Percentiles rank a stretch among this genome's conserved stretches.
These are phyloP conservation scores for Masticophis lateralis DNA, from an alignment of 2,797 vertebrate genomes.

Conservation along the genomic window DNA sequence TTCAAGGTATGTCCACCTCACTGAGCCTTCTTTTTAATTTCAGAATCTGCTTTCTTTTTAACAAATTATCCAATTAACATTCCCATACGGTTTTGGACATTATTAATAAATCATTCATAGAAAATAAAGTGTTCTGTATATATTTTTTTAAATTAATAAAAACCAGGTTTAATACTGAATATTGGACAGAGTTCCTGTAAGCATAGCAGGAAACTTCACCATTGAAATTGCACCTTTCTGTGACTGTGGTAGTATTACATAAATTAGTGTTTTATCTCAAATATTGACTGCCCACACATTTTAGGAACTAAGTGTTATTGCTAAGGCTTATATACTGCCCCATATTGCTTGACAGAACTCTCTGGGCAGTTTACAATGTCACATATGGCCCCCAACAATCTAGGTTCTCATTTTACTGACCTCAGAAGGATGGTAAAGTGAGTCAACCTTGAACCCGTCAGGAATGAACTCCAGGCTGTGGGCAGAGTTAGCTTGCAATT, in stretches of 20 bases:
- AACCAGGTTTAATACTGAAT: not conserved
- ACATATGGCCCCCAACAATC: too few relatives aligned
- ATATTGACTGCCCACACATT: not conserved
- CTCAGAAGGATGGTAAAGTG: too few relatives aligned
- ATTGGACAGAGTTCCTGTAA: not conserved
- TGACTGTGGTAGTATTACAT: not conserved
- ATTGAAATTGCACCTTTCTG: not conserved
- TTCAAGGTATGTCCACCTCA: not conserved
- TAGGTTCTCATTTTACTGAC: too few relatives aligned
- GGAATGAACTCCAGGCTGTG: too few relatives aligned
- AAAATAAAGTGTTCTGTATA: not conserved
- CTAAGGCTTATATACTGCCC: too few relatives aligned
- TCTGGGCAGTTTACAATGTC: too few relatives aligned
- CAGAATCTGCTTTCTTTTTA: not conserved
- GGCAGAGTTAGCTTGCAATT: too few relatives aligned
- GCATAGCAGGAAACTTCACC: not conserved
- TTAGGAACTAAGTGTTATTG: too few relatives aligned
- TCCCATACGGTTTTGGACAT: not conserved
- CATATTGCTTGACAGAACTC: too few relatives aligned
- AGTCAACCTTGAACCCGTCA: too few relatives aligned
- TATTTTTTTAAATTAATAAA: not conserved
- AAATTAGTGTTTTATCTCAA: not conserved
- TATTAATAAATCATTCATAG: not conserved
- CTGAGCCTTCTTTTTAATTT: constrained; percentile 9
- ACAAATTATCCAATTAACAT: constrained; percentile 21